A percentile compares a stretch with the other conserved stretches of the same genome.
Conservation (phyloP, 1,140 invertebrate species). For the Lordiphosa stackelbergi region DNA sequence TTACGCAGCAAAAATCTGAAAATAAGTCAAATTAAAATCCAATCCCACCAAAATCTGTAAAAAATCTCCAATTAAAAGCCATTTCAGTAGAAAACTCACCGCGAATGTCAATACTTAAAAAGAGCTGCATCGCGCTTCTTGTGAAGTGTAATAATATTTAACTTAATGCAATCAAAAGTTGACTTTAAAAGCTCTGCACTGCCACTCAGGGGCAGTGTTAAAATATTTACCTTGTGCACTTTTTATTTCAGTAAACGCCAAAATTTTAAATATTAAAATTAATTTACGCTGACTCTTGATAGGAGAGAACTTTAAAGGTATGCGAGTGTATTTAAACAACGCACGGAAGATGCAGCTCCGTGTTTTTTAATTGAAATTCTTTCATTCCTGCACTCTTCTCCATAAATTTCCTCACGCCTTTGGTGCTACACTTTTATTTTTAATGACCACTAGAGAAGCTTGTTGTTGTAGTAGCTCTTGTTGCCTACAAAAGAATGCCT, state of each 20-base stretch:
- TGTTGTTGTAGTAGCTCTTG: background rate
- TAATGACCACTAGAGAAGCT: conserved; percentile 51
- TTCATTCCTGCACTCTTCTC: conserved; percentile 15
- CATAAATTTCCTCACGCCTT: conserved; percentile 36
- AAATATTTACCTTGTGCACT: conserved; percentile 41
- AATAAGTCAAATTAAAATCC: too few relatives aligned
- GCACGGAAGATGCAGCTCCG: conserved; percentile 5
- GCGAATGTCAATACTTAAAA: too few relatives aligned
- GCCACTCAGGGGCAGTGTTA: conserved; percentile 7
- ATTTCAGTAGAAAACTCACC: too few relatives aligned
- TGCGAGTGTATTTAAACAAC: background rate
- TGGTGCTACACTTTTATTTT: conserved; percentile 5
- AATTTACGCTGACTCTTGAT: conserved; percentile 5
- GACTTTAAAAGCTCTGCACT: background rate
- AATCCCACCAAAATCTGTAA: too few relatives aligned
- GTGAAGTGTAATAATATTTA: too few relatives aligned
- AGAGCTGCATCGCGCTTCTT: too few relatives aligned
- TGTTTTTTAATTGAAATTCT: conserved; percentile 48
- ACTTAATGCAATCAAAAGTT: too few relatives aligned
- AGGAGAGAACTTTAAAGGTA: too few relatives aligned
- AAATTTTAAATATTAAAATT: conserved; percentile 58
- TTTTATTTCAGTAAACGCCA: conserved; percentile 27
- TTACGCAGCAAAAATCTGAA: too few relatives aligned
- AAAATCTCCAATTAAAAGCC: too few relatives aligned
- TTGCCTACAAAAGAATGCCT: conserved; percentile 18